Conservation (phyloP, 2,797 vertebrate genomes). For the Agapornis canus region DNA sequence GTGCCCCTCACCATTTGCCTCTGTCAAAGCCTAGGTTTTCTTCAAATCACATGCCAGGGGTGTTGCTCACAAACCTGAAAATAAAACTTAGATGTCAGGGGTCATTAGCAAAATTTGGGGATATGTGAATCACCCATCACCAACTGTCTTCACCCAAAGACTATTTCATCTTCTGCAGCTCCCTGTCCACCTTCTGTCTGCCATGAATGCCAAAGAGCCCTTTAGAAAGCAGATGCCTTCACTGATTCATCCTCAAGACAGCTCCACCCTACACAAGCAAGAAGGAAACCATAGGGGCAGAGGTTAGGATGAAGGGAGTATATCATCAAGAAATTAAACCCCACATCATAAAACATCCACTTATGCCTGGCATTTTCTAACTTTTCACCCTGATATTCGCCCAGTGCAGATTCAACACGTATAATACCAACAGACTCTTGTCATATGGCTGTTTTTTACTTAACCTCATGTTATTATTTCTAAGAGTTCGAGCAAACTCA, state of each 20-base stretch:
- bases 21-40: not conserved
- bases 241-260: not conserved
- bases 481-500: not conserved
- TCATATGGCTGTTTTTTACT: not conserved
- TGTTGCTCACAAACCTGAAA: not conserved
- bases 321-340: not conserved
- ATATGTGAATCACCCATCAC: not conserved
- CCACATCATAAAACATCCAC: not conserved
- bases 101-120: not conserved
- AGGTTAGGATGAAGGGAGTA: not conserved
- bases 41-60: not conserved
- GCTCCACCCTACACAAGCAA: not conserved
- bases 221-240: not conserved
- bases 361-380: not conserved
- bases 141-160: not conserved
- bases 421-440: not conserved
- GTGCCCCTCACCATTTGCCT: not conserved
- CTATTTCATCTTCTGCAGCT: not conserved
- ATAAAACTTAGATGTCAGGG: not conserved
- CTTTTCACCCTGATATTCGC: not conserved
- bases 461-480: not conserved
- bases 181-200: not conserved
- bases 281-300: not conserved
- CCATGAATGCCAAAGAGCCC: not conserved
- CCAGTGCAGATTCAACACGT: fast-evolving